Conservation (phyloP, 2,888 invertebrate genomes). For the Drosophila melanosoma region DNA sequence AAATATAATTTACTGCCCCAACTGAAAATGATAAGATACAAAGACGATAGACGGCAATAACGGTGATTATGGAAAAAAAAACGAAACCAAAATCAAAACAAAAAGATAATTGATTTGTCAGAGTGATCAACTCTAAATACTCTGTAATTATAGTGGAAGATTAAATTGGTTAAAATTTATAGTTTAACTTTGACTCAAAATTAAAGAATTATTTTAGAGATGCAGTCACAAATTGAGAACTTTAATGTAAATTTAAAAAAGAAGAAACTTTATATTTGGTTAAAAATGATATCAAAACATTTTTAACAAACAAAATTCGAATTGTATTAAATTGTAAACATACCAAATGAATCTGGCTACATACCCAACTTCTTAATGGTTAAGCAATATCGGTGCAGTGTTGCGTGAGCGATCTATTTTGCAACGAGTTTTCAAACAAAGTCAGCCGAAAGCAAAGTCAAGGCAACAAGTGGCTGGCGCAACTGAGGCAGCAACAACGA, state of each 20-base stretch:
- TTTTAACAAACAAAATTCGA: neutral
- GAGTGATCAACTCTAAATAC: conserved; percentile 14
- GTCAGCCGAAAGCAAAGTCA: conserved; percentile 58
- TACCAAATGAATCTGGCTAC: conserved; percentile 11
- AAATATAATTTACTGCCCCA: conserved; percentile 18
- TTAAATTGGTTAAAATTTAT: neutral
- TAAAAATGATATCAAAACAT: neutral
- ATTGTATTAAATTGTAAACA: neutral
- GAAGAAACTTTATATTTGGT: too few species aligned
- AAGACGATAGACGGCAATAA: conserved; percentile 10
- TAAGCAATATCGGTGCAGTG: conserved; percentile 61
- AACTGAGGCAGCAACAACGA: conserved; percentile 10
- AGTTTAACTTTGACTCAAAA: neutral
- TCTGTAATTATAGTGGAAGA: conserved; percentile 1
- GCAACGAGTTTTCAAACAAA: conserved; percentile 40
- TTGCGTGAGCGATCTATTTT: conserved; percentile 62
- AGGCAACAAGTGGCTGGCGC: conserved; percentile 58
- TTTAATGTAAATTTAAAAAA: neutral
- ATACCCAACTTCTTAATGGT: conserved; percentile 1
- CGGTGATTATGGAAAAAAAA: conserved; percentile 14
- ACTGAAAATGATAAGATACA: conserved; percentile 30
- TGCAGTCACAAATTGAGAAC: neutral
- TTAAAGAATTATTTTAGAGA: neutral
- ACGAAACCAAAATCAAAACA: conserved; percentile 31
- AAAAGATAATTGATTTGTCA: conserved; percentile 1